Evolutionary conservation across 2,888 invertebrate genomes (phyloP).

Genomic region (Nomada fabriciana): DNA sequence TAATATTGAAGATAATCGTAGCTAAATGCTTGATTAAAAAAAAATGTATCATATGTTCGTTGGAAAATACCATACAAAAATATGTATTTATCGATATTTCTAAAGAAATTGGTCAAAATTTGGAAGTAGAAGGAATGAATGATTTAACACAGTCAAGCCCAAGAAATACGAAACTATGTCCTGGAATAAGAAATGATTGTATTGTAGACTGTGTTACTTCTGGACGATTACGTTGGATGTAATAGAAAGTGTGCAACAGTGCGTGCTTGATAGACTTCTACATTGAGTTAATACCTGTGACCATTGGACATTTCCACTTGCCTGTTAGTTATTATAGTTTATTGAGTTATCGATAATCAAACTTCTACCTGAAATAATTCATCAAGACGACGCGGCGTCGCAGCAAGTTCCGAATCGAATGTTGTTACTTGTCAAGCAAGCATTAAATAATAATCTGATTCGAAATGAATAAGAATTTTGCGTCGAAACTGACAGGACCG

Average conservation of each 20-base stretch:
- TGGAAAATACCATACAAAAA: too few relatives aligned
- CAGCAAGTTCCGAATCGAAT: not conserved
- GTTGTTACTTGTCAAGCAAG: too few relatives aligned
- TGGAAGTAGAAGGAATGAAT: not conserved
- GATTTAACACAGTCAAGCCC: not conserved
- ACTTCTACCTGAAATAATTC: not conserved
- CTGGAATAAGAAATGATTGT: constrained; percentile 21
- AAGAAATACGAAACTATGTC: constrained; percentile 1
- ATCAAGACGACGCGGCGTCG: not conserved
- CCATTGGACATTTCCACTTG: constrained; percentile 21
- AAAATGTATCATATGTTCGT: too few relatives aligned
- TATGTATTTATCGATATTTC: too few relatives aligned
- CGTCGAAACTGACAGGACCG: too few relatives aligned
- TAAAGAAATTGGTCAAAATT: not conserved
- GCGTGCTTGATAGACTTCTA: constrained; percentile 31
- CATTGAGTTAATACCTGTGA: constrained; percentile 6
- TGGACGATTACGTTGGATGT: constrained; percentile 34
- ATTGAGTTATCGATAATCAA: not conserved
- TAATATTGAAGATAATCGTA: too few relatives aligned
- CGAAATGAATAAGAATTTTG: too few relatives aligned
- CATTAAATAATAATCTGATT: too few relatives aligned
- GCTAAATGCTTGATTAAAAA: too few relatives aligned
- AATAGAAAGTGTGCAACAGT: constrained; percentile 52
- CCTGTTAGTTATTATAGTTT: constrained; percentile 17
- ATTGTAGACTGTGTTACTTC: constrained; percentile 25